phyloP scores from a whole-genome alignment of 2,113 vertebrate species.

The Crotalus horridus region DNA sequence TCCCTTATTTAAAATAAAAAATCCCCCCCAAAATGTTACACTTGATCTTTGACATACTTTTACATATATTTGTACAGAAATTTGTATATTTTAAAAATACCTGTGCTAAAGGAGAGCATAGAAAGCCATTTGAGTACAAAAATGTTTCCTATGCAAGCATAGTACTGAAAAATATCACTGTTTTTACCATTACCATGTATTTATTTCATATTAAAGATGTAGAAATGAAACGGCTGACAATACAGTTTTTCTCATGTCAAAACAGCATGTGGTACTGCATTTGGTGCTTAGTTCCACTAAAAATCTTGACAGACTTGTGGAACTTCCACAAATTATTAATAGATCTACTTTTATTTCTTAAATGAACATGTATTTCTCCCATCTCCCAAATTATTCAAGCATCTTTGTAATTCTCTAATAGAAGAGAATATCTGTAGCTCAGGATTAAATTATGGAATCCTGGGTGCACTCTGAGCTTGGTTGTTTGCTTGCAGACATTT shows the following conservation, averaged over 20 bases:
- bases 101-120: neutral
- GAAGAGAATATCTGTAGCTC: neutral
- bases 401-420: constrained; percentile 33
- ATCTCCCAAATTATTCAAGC: constrained; percentile 53
- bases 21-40: neutral
- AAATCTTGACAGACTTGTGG: constrained; percentile 50
- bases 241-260: constrained; percentile 29
- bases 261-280: constrained; percentile 43
- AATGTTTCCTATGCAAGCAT: constrained; percentile 35
- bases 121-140: constrained; percentile 24
- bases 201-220: constrained; percentile 53
- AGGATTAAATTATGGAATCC: neutral
- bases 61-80: neutral
- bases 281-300: constrained; percentile 46
- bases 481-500: neutral
- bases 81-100: constrained; percentile 9
- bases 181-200: constrained; percentile 22
- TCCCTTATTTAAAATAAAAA: constrained; percentile 15
- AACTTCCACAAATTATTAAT: constrained; percentile 44
- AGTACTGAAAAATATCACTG: constrained; percentile 17
- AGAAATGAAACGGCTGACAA: constrained; percentile 47
- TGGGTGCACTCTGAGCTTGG: neutral
- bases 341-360: constrained; percentile 41
- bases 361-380: neutral
- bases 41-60: neutral